Base-by-base conservation (phyloP, 2,797 vertebrate species). In the Diplodus puntazzo region DNA sequence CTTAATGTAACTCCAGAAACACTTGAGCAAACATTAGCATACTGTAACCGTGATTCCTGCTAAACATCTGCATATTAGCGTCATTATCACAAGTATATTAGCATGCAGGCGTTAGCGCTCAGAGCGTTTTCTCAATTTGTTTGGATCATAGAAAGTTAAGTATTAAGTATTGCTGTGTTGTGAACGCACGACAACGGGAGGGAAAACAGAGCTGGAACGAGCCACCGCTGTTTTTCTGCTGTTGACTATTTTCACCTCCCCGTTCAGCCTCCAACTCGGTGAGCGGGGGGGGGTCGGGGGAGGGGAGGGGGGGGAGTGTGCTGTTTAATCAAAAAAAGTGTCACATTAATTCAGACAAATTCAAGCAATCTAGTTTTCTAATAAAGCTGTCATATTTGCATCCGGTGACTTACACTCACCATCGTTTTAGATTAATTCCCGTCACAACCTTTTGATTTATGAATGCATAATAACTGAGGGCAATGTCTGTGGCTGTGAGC, bases 331-430 rank as follows among this genome's bases (percentile, higher is more conserved):
- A 86, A 74, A 89, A 85, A 88, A 93, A 72, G 85, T 93, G 91
- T 91, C 89, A 89, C 89, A 93, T 92, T 94, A 93, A 94, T 93
- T 94, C 92, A 92, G 89, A 94, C 88, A 93, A 93, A 92, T 94
- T 85, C 85, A 82, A 86, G 84, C 90, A 92, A 92, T 93, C 91
- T 88, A 81, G 86, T 91, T 94, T 91, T 91, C 90, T 93, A 92
- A 94, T 94, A 94, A 93, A 94, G 91, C 91, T 94, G 92, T 93
- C 92, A 92, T 87, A 93, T 92, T 93, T 92, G 90, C 92, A 92
- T 92, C 90, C 85, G 92, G 71, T 89, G 91, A 92, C 91, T 93
- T 92, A 91, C 89, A 88, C 83, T 90, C 87, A 77, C 85, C 87
- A 89, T 87, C 85, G 82, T 90, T 92, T 90, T 82, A 87, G 83